Evolutionary conservation across 2,113 vertebrate genomes (phyloP).

Genomic region (Capreolus pygargus): DNA sequence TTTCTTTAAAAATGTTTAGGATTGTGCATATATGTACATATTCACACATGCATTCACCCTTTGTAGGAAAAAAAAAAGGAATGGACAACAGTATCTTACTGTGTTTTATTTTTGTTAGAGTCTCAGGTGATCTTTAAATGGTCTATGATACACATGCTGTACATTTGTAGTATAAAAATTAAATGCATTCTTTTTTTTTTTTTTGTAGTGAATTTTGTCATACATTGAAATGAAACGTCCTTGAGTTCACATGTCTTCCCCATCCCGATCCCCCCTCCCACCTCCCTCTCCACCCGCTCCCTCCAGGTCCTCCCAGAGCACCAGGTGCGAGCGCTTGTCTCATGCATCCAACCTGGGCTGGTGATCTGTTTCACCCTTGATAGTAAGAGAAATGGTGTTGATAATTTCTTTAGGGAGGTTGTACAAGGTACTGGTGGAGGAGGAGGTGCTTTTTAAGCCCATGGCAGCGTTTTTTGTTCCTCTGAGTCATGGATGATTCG

Average conservation of each 20-base stretch:
- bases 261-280: no score
- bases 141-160: not conserved
- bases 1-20: not conserved
- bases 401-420: not conserved
- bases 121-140: not conserved
- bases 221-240: no score
- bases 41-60: not conserved
- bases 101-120: not conserved
- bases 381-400: not conserved
- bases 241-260: no score
- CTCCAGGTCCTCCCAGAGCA: no score
- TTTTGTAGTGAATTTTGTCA: no score
- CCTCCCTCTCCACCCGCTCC: no score
- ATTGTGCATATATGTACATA: not conserved
- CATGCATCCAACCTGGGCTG: no score
- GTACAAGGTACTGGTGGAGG: not conserved
- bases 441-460: not conserved
- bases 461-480: not conserved
- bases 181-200: not conserved
- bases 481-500: constrained; percentile 51
- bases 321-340: no score
- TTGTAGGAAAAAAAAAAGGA: not conserved
- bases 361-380: no score
- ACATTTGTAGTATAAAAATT: not conserved
- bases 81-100: not conserved